phyloP scores from a whole-genome alignment of 2,888 invertebrate genomes.

The Pterostichus madidus region DNA sequence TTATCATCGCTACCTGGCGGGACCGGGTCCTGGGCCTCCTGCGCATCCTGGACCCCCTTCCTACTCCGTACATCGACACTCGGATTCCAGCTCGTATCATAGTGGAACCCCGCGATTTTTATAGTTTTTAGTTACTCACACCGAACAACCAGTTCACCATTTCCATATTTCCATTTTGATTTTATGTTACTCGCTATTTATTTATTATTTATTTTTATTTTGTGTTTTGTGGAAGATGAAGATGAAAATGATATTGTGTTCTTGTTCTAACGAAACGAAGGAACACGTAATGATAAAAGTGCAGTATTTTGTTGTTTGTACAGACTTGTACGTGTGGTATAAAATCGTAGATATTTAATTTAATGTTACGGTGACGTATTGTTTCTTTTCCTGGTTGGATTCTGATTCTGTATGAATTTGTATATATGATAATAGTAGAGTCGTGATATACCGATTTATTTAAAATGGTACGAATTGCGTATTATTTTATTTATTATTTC shows the following conservation, averaged over 20 bases:
- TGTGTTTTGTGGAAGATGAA: constrained; percentile 21
- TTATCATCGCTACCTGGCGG: constrained; percentile 61
- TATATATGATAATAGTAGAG: constrained; percentile 41
- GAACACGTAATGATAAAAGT: constrained; percentile 26
- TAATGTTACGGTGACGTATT: constrained; percentile 25
- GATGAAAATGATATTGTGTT: constrained; percentile 16
- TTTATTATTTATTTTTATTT: constrained; percentile 60
- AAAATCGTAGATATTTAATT: constrained; percentile 52
- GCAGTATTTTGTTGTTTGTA: constrained; percentile 47
- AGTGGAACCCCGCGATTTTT: constrained; percentile 72
- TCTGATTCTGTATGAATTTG: constrained; percentile 37
- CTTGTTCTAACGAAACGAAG: not conserved
- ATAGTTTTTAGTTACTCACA: constrained; percentile 70
- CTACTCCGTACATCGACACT: constrained; percentile 70
- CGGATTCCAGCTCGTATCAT: constrained; percentile 71
- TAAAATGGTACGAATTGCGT: constrained; percentile 35
- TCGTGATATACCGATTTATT: constrained; percentile 46
- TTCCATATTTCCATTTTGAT: constrained; percentile 32
- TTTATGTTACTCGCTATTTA: constrained; percentile 57
- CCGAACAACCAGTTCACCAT: constrained; percentile 46
- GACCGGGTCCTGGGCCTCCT: constrained; percentile 63
- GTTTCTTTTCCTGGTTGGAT: constrained; percentile 13
- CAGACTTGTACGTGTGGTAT: constrained; percentile 49
- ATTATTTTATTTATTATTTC: constrained; percentile 33
- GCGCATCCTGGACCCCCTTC: constrained; percentile 61